Evolutionary conservation across 2,888 invertebrate species (phyloP), one percentile per base, ranked within the genome.

Genomic region (Cheilosia scutellata): DNA sequence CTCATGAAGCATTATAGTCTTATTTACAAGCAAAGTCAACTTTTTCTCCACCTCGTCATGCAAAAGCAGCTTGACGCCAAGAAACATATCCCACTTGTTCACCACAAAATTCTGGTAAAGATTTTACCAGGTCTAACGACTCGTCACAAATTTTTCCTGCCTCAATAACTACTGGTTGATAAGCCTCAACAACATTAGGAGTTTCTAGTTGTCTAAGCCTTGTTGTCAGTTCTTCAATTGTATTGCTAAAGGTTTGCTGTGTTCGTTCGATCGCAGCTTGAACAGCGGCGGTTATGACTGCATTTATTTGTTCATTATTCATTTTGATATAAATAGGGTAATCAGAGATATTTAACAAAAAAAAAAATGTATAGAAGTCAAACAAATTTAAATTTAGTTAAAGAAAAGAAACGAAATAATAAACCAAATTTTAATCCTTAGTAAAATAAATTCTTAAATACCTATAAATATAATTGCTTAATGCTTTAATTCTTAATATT

Each of bases 1-100:
- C 11, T 88, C 84, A 44, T 62, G 27, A 0, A 63, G 47, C 88
- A 88, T 88, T 13, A 78, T 82, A 2, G 66, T 87, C 40, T 88
- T 89, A 68, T 88, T 88, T 4, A 82, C 65, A n/a, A 88, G 33
- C 5, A 87, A 31, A 1, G 87, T 80, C 29, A 88, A 47, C 29
- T 80, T 87, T 65, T 74, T 66, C 58, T 88, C 87, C 5, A 86
- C 83, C 40, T 80, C 82, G 51, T 87, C 86, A 55, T 80, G 44
- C 47, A 47, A 47, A 62, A 29, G 29, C 62, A 44, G 63, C 49
- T 49, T 63, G 63, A 31, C 47, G 31, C 49, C 63, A 65, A 20
- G 63, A 65, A 20, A 65, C 49, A 49, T 65, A 49, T 65, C 47
- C 33, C n/a, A 33, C 31, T 49, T 49, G 49, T 33, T 65, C 33